Base-by-base conservation (phyloP, 53 echinoderm and acorn worm genomes). In the Echinometra lucunter region DNA sequence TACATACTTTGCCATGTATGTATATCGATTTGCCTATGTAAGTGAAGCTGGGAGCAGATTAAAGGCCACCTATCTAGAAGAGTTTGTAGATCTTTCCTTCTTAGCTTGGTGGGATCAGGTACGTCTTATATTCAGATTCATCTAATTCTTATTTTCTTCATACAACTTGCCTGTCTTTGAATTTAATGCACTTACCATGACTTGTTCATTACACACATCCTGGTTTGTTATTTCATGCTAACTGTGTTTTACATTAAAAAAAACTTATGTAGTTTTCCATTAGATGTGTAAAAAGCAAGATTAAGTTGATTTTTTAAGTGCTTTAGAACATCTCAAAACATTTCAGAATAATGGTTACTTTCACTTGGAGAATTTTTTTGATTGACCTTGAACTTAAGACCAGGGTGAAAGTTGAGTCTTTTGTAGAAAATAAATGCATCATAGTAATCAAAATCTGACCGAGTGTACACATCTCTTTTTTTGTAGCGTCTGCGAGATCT, bases 71-170 rank as follows among this genome's bases (percentile, higher is more conserved):
- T 98, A 97, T 88, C 93, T 93, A 1, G 82, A 93, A 58, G 93
- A 93, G 82, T 93, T 93, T 93, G 93, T 93, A 58, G 93, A 93
- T 57, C 95, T 98, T 69, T 97, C 98, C 13, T 96, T 97, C 90
- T 94, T 98, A 25, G 98, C 98, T 13, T 98, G 94, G 95, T 98
- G 98, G 98, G 98, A 98, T 94, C 98, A 98, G 97, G 98, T 98
- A 47, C n/a, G 96, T 70, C 23, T 42, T 70, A 4, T 30, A 72
- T 35, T 27, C 21, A 1, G 13, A 74, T 74, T 74, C 74, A 74
- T 74, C 3, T 37, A 16, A 0, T 40, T 37, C 0, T 78, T 0
- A 2, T 78, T 2, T 80, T 80, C 80, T 42, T 4, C 21, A 25
- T 1, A n/a, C n/a, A n/a, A n/a, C n/a, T n/a, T n/a, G n/a, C n/a